Evolutionary conservation across 2,797 vertebrate genomes (phyloP).

Genomic region (Rhinichthys osculus): DNA sequence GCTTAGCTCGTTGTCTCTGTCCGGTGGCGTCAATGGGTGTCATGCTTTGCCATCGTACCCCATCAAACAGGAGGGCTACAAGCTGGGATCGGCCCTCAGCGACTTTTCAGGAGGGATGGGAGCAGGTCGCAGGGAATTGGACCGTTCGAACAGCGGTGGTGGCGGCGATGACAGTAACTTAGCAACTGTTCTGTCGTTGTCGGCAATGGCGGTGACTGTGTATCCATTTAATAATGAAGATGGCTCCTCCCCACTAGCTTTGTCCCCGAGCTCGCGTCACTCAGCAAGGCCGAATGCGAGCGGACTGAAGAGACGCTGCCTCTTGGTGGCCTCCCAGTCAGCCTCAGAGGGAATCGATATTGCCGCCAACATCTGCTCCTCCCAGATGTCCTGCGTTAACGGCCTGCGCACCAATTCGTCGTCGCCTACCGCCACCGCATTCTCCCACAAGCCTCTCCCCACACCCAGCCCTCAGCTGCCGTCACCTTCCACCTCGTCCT

Average conservation of each 20-base stretch:
- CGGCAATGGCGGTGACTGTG: constrained; percentile 81
- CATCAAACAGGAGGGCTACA: constrained; percentile 94
- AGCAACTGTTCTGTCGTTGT: constrained; percentile 61
- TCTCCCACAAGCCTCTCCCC: constrained; percentile 64
- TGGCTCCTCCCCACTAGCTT: constrained; percentile 85
- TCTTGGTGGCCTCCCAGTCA: constrained; percentile 68
- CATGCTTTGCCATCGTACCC: constrained; percentile 76
- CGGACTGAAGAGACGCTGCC: constrained; percentile 89
- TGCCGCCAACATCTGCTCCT: constrained; percentile 87
- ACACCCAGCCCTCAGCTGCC: constrained; percentile 83
- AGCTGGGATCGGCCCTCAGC: constrained; percentile 70
- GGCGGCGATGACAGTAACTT: constrained; percentile 56
- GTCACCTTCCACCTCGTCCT: constrained; percentile 77
- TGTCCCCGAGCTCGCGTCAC: constrained; percentile 85
- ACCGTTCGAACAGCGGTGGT: constrained; percentile 70
- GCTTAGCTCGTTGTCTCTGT: constrained; percentile 70
- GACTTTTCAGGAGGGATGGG: constrained; percentile 70
- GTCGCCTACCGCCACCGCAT: constrained; percentile 73
- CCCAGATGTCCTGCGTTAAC: constrained; percentile 91
- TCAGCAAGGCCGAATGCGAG: constrained; percentile 81
- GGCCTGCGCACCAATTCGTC: constrained; percentile 83
- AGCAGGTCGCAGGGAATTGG: constrained; percentile 73
- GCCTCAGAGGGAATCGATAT: constrained; percentile 82
- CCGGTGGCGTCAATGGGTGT: constrained; percentile 74
- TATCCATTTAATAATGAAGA: constrained; percentile 93